Evolutionary conservation across 1,140 invertebrate species (phyloP), one percentile per base, ranked within the genome.

Genomic region (Lordiphosa clarofinis): DNA sequence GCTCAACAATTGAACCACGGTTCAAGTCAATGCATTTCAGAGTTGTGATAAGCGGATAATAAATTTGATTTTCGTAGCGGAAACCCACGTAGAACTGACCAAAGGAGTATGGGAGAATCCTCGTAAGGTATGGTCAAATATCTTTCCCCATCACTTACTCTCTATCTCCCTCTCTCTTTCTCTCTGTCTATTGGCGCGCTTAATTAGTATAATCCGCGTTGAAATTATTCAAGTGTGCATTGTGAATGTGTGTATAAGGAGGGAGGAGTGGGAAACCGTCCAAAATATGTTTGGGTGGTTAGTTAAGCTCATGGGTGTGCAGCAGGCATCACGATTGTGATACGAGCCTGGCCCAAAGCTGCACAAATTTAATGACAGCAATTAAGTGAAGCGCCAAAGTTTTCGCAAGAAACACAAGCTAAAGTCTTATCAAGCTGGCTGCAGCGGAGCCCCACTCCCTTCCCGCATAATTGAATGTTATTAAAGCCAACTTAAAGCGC

Each of bases 151-250:
- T 47, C 12, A 4, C 21, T 24, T 10, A 28, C 37, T 21, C 48
- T 15, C 15, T 3, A 3, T n/a, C 4, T 10, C 31, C 4, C 6
- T 35, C 35, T 46, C 28, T 33, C 35, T 9, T n/a, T 2, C 6
- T 19, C 11, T n/a, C 31, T 11, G 57, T 43, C 58, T 69, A 62
- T 63, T 73, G 69, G 68, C 19, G 55, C 78, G 78, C 78, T 84
- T 84, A 84, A 84, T 84, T 84, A 84, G 78, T 84, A 84, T 84
- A 84, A 84, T 84, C 78, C 78, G 78, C 78, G 78, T 73, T 84
- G 78, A 70, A 84, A 78, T 84, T 84, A 84, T 76, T 81, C 76
- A 76, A 82, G 76, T 81, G 76, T 81, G 68, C 76, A 82, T 71
- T 76, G 76, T 76, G 62, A 49, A 72, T 56, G 55, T 50, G 24